These are phyloP conservation scores for Kradibia gibbosae DNA, from an alignment of 1,140 invertebrate genomes.

Conservation along the genomic window DNA sequence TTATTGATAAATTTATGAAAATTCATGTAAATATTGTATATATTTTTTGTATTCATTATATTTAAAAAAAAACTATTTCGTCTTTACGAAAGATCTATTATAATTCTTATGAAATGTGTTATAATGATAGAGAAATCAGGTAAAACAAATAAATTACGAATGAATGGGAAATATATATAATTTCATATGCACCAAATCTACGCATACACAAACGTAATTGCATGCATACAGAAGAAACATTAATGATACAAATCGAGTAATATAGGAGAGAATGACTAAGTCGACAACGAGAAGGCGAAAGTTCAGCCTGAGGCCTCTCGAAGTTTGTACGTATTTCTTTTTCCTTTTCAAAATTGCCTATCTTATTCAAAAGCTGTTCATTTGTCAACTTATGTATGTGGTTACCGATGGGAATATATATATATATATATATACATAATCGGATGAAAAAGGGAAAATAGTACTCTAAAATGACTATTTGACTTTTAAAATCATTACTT, in stretches of 20 bases:
- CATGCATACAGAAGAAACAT: slow-evolving; percentile 42
- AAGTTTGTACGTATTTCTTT: slow-evolving; percentile 4
- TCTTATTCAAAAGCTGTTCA: background rate
- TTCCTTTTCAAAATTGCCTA: background rate
- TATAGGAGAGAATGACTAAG: slow-evolving; percentile 51
- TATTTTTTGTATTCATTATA: too few relatives aligned
- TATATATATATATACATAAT: too few relatives aligned
- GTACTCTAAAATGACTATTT: background rate
- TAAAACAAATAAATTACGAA: background rate
- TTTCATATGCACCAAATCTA: background rate
- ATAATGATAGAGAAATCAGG: too few relatives aligned
- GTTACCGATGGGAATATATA: too few relatives aligned
- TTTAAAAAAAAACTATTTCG: too few relatives aligned
- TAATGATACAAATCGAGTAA: slow-evolving; percentile 54
- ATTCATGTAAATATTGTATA: too few relatives aligned
- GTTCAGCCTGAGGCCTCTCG: slow-evolving; percentile 58
- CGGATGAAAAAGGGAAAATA: too few relatives aligned
- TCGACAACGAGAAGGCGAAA: slow-evolving; percentile 62
- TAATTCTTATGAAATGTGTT: too few relatives aligned
- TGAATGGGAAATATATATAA: background rate
- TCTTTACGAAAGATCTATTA: too few relatives aligned
- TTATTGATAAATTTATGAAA: too few relatives aligned
- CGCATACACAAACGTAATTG: slow-evolving; percentile 7
- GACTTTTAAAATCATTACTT: slow-evolving; percentile 12
- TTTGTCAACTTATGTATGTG: background rate